Conservation (phyloP, 2,113 vertebrate genomes). For the Etia nguti region DNA sequence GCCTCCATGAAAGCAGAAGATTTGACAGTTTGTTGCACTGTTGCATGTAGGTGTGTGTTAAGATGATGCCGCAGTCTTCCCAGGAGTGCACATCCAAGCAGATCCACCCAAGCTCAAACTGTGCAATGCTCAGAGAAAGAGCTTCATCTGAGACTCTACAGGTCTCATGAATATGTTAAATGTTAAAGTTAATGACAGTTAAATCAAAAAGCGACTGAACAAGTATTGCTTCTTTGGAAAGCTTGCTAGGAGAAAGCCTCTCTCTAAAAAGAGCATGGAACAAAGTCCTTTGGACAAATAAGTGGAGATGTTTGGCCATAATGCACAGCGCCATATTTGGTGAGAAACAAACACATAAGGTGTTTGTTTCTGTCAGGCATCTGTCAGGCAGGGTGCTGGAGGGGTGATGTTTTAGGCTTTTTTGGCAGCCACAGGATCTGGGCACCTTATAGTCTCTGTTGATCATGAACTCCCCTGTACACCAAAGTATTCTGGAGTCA, state of each 20-base stretch:
- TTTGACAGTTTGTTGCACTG: background rate
- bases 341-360: background rate
- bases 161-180: background rate
- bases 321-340: accelerated
- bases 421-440: no score
- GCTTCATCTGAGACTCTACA: background rate
- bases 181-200: background rate
- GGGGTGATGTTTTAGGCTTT: background rate
- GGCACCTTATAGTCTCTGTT: background rate
- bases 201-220: background rate
- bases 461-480: background rate
- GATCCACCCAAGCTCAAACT: background rate
- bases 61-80: background rate
- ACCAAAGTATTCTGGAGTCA: background rate
- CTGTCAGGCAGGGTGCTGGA: background rate
- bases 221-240: no score
- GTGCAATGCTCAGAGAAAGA: background rate
- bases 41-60: background rate
- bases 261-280: background rate
- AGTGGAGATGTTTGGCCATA: background rate
- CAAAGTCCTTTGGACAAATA: background rate
- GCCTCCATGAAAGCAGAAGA: background rate
- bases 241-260: background rate
- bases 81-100: background rate
- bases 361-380: no score